Evolutionary conservation across 1,140 invertebrate genomes (phyloP).

Genomic region (Drosophila sechellia): DNA sequence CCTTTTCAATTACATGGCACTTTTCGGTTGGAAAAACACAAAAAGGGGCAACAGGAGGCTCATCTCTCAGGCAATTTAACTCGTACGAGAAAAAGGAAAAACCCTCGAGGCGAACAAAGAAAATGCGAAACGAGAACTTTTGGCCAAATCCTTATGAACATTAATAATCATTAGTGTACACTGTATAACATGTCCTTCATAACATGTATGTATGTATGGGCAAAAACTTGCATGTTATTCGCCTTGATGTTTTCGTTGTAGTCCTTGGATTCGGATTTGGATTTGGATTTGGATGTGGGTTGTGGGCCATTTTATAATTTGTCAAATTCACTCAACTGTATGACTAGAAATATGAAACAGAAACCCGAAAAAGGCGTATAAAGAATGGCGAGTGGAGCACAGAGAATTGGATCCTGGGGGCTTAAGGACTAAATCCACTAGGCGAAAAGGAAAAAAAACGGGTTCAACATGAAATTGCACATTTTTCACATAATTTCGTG

Average conservation of each 20-base stretch:
- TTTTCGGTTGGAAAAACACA: conserved; percentile 20
- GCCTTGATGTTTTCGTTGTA: conserved; percentile 14
- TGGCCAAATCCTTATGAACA: conserved; percentile 70
- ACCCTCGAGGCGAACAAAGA: conserved; percentile 13
- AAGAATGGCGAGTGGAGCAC: conserved; percentile 24
- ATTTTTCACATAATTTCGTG: conserved; percentile 76
- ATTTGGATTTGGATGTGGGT: conserved; percentile 4
- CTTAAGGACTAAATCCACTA: conserved; percentile 28
- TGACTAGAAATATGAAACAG: conserved; percentile 60
- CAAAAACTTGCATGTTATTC: conserved; percentile 28
- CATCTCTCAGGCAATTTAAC: conserved; percentile 67
- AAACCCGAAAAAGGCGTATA: conserved; percentile 27
- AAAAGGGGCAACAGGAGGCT: conserved; percentile 41
- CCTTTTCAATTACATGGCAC: conserved; percentile 64
- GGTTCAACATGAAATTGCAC: conserved; percentile 75
- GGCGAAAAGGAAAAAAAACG: conserved; percentile 18
- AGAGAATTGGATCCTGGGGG: conserved; percentile 21
- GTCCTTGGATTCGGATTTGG: conserved; percentile 3
- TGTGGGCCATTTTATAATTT: conserved; percentile 71
- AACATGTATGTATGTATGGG: conserved; percentile 1
- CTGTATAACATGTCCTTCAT: conserved; percentile 38
- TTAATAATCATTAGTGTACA: conserved; percentile 75
- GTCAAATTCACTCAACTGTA: conserved; percentile 78
- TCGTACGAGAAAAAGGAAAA: conserved; percentile 31
- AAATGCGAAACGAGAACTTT: conserved; percentile 49